Conservation (phyloP, 2,888 invertebrate species). For the Zaprionus lineosus region DNA sequence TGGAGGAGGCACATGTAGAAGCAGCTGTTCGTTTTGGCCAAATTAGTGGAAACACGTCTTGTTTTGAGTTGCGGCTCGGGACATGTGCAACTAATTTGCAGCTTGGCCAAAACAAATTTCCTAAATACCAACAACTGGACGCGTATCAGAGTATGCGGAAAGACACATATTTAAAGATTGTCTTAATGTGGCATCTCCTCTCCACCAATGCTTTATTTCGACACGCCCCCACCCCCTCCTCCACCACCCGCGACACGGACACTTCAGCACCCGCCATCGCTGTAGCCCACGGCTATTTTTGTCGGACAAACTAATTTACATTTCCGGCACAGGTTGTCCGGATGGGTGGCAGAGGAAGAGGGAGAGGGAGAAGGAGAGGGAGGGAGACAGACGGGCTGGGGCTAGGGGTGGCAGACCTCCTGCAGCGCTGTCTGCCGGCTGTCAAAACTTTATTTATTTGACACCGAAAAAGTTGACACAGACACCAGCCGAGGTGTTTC, state of each 20-base stretch:
- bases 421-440: slow-evolving; percentile 66
- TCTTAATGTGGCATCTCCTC: no score
- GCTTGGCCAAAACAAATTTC: slow-evolving; percentile 42
- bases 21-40: slow-evolving; percentile 77
- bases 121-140: slow-evolving; percentile 30
- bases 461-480: slow-evolving; percentile 76
- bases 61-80: slow-evolving; percentile 54
- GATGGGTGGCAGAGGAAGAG: background rate
- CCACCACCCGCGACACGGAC: no score
- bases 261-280: no score
- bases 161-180: no score
- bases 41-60: slow-evolving; percentile 77
- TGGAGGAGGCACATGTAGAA: slow-evolving; percentile 48
- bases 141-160: no score
- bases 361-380: background rate
- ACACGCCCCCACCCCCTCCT: background rate
- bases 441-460: slow-evolving; percentile 78
- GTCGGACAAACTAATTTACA: slow-evolving; percentile 58
- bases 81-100: slow-evolving; percentile 78
- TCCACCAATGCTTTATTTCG: no score
- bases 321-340: slow-evolving; percentile 45
- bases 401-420: slow-evolving; percentile 8
- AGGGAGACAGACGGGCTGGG: background rate
- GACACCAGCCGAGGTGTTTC: slow-evolving; percentile 46
- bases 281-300: background rate